A percentile compares a stretch with the other conserved stretches of the same genome.
Conservation (phyloP, 1,140 invertebrate genomes). For the Diorhabda sublineata region DNA sequence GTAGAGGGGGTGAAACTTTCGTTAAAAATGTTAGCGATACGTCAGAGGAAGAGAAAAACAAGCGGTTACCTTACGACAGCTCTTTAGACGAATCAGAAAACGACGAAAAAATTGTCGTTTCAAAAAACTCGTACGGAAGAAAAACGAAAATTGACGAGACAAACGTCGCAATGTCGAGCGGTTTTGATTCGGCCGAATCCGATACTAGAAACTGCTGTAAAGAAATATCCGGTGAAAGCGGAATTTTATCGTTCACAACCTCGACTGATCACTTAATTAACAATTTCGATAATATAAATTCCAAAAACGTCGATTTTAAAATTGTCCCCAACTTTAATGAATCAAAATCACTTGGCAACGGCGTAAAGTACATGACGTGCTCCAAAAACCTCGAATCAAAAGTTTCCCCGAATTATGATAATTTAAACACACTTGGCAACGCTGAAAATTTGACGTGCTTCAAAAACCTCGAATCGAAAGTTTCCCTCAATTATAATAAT, state of each 20-base stretch:
- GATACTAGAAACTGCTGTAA: background rate
- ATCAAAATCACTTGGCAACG: too few relatives aligned
- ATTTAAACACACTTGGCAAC: too few relatives aligned
- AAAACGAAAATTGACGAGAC: background rate
- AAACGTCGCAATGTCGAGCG: background rate
- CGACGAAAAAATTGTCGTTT: constrained; percentile 23
- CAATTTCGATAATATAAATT: background rate
- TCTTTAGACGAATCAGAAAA: constrained; percentile 32
- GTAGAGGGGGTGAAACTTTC: constrained; percentile 1
- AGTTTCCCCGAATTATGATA: too few relatives aligned
- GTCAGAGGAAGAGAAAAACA: constrained; percentile 7
- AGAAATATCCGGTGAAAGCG: constrained; percentile 30
- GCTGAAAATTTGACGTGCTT: too few relatives aligned
- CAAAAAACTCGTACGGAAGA: constrained; percentile 29
- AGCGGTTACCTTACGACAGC: constrained; percentile 28
- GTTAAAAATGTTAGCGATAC: constrained; percentile 6
- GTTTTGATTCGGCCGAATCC: constrained; percentile 5
- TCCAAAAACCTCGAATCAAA: too few relatives aligned
- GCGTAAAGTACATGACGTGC: too few relatives aligned
- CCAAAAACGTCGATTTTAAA: background rate
- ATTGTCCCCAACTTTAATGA: too few relatives aligned
- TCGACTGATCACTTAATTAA: constrained; percentile 25
- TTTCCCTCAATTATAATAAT: too few relatives aligned
- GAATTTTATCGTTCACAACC: constrained; percentile 31
- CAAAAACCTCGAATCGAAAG: too few relatives aligned